A percentile compares a stretch with the other conserved stretches of the same genome.
phyloP scores from a whole-genome alignment of 2,113 vertebrate species.

The Actinemys pallida region DNA sequence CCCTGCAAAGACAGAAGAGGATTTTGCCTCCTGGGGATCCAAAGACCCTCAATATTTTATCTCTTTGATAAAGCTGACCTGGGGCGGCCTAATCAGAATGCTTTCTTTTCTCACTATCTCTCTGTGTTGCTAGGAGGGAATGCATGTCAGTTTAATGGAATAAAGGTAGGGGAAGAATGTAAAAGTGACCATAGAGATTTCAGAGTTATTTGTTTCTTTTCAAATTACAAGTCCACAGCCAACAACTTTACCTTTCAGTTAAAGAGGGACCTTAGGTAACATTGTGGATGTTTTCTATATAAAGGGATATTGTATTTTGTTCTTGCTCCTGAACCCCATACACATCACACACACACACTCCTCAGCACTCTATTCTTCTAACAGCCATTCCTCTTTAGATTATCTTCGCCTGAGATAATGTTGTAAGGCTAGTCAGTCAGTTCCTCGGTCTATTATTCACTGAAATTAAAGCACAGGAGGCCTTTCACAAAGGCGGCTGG shows the following conservation, averaged over 20 bases:
- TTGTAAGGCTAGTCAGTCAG: not conserved
- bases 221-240: not conserved
- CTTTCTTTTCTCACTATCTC: rapidly evolving
- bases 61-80: conserved; percentile 62
- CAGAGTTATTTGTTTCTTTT: conserved; percentile 28
- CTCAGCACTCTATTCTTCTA: not conserved
- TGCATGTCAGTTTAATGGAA: not conserved
- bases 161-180: not conserved
- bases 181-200: conserved; percentile 26
- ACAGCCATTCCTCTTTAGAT: not conserved
- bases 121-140: not conserved
- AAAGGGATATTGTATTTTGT: not conserved
- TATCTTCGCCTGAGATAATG: not conserved
- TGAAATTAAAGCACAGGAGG: conserved; percentile 65
- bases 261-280: not conserved
- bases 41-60: conserved; percentile 37
- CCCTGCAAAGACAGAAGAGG: conserved; percentile 46
- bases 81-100: not conserved
- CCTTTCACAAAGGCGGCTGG: conserved; percentile 56
- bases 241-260: conserved; percentile 21
- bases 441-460: conserved; percentile 49
- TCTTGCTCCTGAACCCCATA: not conserved
- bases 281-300: not conserved
- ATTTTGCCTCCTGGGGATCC: conserved; percentile 30
- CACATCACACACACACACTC: not conserved